phyloP scores from a whole-genome alignment of 2,797 vertebrate species.

The Macropus fuliginosus region DNA sequence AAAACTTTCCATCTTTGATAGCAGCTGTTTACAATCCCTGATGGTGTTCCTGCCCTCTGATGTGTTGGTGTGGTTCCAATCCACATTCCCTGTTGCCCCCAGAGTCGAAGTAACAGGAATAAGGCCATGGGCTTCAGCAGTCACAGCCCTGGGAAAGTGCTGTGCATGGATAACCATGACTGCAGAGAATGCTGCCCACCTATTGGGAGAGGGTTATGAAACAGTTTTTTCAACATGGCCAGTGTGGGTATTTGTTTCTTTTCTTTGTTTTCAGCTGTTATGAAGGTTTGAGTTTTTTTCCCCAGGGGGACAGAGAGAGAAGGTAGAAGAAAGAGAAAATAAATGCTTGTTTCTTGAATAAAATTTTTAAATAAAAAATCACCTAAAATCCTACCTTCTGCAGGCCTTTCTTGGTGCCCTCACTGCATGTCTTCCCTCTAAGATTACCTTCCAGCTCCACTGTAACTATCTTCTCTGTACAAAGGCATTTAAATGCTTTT shows the following conservation, averaged over 20 bases:
- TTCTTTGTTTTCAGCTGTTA: background rate
- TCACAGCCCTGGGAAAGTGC: background rate
- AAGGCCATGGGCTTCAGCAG: background rate
- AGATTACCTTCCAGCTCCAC: background rate
- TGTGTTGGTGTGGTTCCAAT: background rate
- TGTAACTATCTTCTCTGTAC: background rate
- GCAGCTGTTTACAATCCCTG: background rate
- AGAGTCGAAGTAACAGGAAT: background rate
- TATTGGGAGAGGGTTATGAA: background rate
- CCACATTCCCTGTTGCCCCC: background rate
- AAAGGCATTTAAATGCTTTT: background rate
- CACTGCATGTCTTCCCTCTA: background rate
- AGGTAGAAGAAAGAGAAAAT: background rate
- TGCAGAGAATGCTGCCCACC: background rate
- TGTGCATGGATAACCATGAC: background rate
- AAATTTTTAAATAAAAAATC: background rate
- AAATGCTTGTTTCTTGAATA: constrained; percentile 9
- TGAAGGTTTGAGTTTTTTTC: background rate
- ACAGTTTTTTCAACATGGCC: background rate
- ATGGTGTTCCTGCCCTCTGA: background rate
- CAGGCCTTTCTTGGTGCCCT: background rate
- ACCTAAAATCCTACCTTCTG: background rate
- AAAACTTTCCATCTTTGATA: background rate
- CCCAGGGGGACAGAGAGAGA: background rate
- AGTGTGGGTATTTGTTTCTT: background rate